Evolutionary conservation across 2,888 invertebrate species (phyloP).

Genomic region (Nemoura dubitans): DNA sequence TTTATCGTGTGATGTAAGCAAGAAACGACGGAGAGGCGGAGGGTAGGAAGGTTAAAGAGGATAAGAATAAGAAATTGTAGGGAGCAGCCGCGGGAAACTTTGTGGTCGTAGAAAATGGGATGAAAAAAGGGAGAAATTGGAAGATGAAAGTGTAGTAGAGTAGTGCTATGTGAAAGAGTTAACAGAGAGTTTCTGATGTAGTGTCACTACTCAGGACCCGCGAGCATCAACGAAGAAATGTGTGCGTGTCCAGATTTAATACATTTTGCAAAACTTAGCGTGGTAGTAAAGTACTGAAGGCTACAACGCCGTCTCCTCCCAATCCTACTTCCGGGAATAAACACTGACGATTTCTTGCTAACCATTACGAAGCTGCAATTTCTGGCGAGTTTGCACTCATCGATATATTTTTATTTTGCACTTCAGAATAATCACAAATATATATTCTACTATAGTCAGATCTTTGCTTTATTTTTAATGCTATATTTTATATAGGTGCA

Average conservation of each 20-base stretch:
- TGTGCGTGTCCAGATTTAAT: constrained; percentile 9
- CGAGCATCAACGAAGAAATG: constrained; percentile 8
- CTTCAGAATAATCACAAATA: background rate
- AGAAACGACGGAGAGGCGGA: constrained; percentile 22
- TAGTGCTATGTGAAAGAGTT: constrained; percentile 32
- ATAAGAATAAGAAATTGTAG: constrained; percentile 40
- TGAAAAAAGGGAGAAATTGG: constrained; percentile 39
- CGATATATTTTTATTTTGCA: background rate
- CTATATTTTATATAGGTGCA: no score
- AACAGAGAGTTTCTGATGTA: constrained; percentile 47
- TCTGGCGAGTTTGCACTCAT: background rate
- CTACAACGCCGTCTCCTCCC: background rate
- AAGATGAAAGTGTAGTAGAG: constrained; percentile 27
- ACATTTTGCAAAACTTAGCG: background rate
- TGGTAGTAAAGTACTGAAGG: background rate
- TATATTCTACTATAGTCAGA: background rate
- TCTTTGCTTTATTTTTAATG: background rate
- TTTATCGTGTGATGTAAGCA: constrained; percentile 42
- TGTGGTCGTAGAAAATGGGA: constrained; percentile 44
- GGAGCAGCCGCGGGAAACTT: constrained; percentile 38
- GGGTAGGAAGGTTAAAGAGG: constrained; percentile 37
- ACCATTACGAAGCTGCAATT: background rate
- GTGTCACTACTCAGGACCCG: constrained; percentile 43
- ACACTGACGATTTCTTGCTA: background rate
- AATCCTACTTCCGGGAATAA: background rate